Base-by-base conservation (phyloP, 2,888 invertebrate species). In the Platypus cylindrus region DNA sequence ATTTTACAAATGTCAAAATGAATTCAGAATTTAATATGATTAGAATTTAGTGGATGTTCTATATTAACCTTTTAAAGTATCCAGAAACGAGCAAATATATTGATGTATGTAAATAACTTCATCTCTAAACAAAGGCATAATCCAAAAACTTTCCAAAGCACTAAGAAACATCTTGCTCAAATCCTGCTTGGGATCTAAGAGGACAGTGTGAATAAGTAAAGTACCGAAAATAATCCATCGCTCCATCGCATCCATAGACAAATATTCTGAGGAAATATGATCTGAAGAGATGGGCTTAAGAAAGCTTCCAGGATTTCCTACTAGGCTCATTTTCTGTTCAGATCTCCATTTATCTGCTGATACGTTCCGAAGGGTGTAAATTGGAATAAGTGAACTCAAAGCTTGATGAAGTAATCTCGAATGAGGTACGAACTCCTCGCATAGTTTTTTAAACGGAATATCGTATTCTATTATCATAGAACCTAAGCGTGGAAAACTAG, bases 401-500 rank as follows among this genome's bases (percentile, higher is more conserved):
- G 95, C 94, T 54, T 79, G 79, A 32, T 78, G 73, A 29, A 98
- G 60, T 4, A 91, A 63, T 56, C 91, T 83, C 33, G 87, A 78
- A 59, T 98, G 94, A 0, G 95, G 93, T 20, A 86, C 77, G 63
- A 98, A 95, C 60, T 99, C 98, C 58, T 98, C 97, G 0, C 89
- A 81, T 0, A 99, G 67, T 56, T 94, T 97, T 56, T 87, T 93
- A 40, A 97, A 62, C 1, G 98, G 97, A 25, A 83, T 74, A 60
- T 97, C 95, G 62, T 97, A 98, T 55, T 99, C 98, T 49, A 95
- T 77, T 43, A 99, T 94, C 81, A 98, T 79, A 63, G 93, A 94
- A 0, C 97, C 98, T 30, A 98, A 68, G 9, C 97, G 73, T 3
- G 97, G 97, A 60, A 97, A 98, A 54, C 86, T 90, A 11, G 77